Conservation (phyloP, 1,140 invertebrate species). For the Bombus confusus region DNA sequence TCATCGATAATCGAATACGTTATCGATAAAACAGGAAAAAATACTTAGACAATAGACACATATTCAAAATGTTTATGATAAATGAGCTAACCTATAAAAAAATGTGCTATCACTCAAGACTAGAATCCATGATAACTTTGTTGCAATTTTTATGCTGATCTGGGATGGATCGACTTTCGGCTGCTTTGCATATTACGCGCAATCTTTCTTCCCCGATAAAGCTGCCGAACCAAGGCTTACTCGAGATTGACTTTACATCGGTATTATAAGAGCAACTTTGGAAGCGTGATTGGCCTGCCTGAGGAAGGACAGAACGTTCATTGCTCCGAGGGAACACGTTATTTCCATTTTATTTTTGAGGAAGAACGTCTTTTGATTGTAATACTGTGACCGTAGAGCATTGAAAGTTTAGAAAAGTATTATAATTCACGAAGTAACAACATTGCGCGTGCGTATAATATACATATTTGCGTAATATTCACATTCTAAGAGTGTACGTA, state of each 20-base stretch:
- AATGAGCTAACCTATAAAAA: neutral
- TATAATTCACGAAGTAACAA: no score
- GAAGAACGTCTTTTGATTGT: neutral
- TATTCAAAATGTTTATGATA: neutral
- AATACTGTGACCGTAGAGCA: neutral
- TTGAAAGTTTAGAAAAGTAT: no score
- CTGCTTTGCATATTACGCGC: constrained; percentile 52
- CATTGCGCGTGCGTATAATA: neutral
- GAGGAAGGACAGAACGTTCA: neutral
- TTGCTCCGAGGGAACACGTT: neutral
- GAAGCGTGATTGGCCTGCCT: constrained; percentile 39
- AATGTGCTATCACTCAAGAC: neutral
- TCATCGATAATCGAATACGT: no score
- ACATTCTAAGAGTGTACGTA: neutral
- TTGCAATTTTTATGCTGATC: constrained; percentile 59
- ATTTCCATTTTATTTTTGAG: neutral
- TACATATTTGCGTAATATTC: no score
- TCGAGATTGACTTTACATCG: constrained; percentile 11
- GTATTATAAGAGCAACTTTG: constrained; percentile 44
- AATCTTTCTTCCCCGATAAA: neutral
- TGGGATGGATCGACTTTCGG: constrained; percentile 37
- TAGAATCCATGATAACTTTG: constrained; percentile 30
- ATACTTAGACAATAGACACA: no score
- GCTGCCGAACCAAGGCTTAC: constrained; percentile 38
- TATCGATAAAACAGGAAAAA: no score